Conservation (phyloP, 2,113 vertebrate genomes). For the Zapornia atra region DNA sequence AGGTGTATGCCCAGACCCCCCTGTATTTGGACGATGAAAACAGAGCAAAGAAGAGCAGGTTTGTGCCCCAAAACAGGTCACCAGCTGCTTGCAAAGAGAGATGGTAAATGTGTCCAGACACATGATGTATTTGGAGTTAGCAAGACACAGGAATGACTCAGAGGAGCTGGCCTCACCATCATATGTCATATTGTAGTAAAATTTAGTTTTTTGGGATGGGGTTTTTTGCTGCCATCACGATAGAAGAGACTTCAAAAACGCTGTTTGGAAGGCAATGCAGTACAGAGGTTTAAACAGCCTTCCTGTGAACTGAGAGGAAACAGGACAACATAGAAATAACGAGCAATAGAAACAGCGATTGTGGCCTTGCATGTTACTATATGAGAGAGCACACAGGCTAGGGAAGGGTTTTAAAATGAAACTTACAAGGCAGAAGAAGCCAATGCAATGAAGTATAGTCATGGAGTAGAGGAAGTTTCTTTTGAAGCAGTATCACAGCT, state of each 20-base stretch:
- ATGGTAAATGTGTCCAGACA: not conserved
- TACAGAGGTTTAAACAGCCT: not conserved
- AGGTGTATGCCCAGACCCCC: not conserved
- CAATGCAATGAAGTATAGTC: not conserved
- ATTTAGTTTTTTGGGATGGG: not conserved
- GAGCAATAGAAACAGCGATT: not conserved
- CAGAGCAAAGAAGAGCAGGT: not conserved
- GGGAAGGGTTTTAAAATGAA: not conserved
- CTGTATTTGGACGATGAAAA: not conserved
- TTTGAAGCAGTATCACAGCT: not conserved
- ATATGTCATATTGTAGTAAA: not conserved
- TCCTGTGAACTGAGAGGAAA: not conserved
- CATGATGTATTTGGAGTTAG: not conserved
- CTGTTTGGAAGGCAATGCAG: not conserved
- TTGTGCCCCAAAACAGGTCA: not conserved
- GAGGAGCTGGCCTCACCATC: not conserved
- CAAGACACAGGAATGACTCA: not conserved
- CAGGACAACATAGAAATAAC: not conserved
- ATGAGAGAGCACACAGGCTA: not conserved
- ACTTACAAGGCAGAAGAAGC: not conserved
- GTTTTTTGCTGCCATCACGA: not conserved
- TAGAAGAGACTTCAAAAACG: not conserved
- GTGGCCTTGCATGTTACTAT: not conserved
- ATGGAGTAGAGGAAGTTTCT: not conserved
- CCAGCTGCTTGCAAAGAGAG: not conserved